Evolutionary conservation across 1,140 invertebrate species (phyloP), one percentile per base, ranked within the genome.

Genomic region (Drosophila elegans): DNA sequence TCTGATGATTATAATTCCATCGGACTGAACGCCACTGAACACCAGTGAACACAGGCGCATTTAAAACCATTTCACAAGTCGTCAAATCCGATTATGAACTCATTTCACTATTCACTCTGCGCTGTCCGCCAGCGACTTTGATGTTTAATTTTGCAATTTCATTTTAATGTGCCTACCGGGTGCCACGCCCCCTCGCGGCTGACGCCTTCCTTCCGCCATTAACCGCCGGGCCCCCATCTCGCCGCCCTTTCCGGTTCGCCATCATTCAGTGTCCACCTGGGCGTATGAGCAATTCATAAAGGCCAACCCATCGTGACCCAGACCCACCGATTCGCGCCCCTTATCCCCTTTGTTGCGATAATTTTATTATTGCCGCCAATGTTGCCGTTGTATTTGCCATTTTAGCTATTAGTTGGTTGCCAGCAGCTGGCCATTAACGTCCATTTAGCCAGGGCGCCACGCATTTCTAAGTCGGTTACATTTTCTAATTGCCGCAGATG

Each of bases 31-130:
- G 38, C 27, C 49, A n/a, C 27, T 36, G 49, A 44, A 42, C 39
- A 34, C 27, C 49, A n/a, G 13, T 36, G 49, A 44, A 42, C 39
- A 34, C 12, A 13, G 27, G 45, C 62, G 54, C 84, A 89, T 89
- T 88, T 80, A 80, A 84, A 89, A 84, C 53, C 84, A 88, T 88
- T 88, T 88, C 66, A 80, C 84, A 89, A 88, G 84, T 84, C 80
- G 84, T 84, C 84, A 89, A 88, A 88, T 88, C 84, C 84, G 84
- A 89, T 88, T 88, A 88, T 88, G 80, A 88, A 88, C 84, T 89
- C 84, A 84, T 88, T 88, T 88, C 80, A 74, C 68, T 80, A 80
- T 76, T 77, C 59, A 52, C 46, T 61, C 57, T 39, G 21, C 46
- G 9, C 71, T 74, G 78, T 39, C 74, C 69, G 49, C 62, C 41